phyloP scores from a whole-genome alignment of 2,113 vertebrate species.

The Vicugna pacos region DNA sequence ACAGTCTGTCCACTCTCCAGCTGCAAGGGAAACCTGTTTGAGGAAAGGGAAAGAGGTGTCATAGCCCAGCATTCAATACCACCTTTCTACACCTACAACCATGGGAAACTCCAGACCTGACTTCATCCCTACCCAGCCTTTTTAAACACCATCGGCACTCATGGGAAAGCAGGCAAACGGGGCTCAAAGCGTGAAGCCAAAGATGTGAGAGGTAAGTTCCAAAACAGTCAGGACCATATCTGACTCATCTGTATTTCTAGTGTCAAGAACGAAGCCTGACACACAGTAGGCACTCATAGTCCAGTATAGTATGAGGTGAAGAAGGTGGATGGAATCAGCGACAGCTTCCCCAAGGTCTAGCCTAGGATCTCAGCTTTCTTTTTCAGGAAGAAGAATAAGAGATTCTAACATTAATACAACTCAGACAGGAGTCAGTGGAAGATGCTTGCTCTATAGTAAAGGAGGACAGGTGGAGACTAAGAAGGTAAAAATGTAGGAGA shows the following conservation, averaged over 20 bases:
- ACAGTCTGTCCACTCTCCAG: constrained; percentile 92
- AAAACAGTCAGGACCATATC: background rate
- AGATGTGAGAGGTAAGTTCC: constrained; percentile 8
- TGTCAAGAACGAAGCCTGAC: background rate
- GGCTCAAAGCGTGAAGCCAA: constrained; percentile 38
- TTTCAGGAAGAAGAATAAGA: constrained; percentile 36
- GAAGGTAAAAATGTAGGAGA: constrained; percentile 33
- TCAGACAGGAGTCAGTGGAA: constrained; percentile 30
- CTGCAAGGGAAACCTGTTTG: constrained; percentile 90
- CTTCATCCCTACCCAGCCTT: constrained; percentile 38
- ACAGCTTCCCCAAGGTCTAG: constrained; percentile 20
- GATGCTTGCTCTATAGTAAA: background rate
- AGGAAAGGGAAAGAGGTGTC: constrained; percentile 36
- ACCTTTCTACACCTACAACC: background rate
- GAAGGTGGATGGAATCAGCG: background rate
- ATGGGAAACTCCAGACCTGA: background rate
- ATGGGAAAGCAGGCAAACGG: background rate
- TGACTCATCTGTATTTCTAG: constrained; percentile 35
- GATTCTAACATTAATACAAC: constrained; percentile 33
- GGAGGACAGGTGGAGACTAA: background rate
- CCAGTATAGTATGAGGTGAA: background rate
- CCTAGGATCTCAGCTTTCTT: background rate
- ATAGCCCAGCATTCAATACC: background rate
- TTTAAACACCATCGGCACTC: background rate
- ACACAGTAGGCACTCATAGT: background rate